Conservation (phyloP, 1,140 invertebrate species). For the Drosophila quadrilineata region DNA sequence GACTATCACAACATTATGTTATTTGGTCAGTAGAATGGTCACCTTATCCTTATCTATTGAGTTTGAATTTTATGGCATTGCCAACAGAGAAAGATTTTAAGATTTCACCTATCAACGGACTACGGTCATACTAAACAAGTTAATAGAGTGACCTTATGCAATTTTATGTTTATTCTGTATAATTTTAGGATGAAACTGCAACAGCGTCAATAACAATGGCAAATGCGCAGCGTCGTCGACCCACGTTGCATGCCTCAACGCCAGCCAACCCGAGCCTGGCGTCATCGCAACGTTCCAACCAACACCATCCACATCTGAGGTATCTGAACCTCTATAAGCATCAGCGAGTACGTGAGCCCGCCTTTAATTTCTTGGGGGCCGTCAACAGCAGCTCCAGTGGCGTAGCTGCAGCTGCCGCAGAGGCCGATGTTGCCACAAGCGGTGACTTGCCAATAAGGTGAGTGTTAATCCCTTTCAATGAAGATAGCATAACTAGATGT, state of each 20-base stretch:
- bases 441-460: constrained; percentile 62
- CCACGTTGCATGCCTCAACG: constrained; percentile 43
- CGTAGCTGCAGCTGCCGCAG: too few species aligned
- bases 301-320: too few species aligned
- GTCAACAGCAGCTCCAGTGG: constrained; percentile 16
- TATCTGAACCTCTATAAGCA: constrained; percentile 46
- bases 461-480: neutral
- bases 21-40: too few species aligned
- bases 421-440: constrained; percentile 57
- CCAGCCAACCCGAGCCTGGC: constrained; percentile 31
- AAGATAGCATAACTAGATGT: neutral
- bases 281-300: constrained; percentile 44
- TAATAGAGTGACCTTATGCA: too few species aligned
- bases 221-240: constrained; percentile 35
- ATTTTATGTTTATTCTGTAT: neutral
- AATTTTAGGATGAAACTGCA: too few species aligned
- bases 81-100: too few species aligned
- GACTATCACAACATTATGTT: too few species aligned
- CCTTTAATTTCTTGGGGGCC: constrained; percentile 50
- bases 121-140: too few species aligned
- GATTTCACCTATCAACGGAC: too few species aligned
- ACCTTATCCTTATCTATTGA: too few species aligned
- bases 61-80: too few species aligned
- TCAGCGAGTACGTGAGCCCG: constrained; percentile 60
- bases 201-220: constrained; percentile 15